These are phyloP conservation scores for Rhagoletis pomonella DNA, from an alignment of 1,140 invertebrate species.

Conservation along the genomic window DNA sequence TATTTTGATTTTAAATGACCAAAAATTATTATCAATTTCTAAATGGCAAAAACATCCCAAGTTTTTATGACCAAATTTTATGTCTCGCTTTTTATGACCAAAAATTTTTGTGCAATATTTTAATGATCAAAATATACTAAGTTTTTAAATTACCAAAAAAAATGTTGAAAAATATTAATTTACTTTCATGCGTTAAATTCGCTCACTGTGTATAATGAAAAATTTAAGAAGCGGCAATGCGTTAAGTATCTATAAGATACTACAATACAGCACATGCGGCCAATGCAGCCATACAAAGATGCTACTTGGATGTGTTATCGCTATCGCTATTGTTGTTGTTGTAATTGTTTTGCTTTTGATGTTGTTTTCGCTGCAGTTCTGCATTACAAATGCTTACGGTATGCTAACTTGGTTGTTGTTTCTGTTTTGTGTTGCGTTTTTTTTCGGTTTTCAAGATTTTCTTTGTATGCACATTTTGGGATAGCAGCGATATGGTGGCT, in stretches of 20 bases:
- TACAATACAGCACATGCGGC: background rate
- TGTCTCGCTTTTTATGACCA: no score
- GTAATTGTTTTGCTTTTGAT: constrained; percentile 22
- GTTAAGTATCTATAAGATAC: constrained; percentile 22
- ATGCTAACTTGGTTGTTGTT: background rate
- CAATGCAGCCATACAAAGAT: constrained; percentile 46
- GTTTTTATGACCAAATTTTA: no score
- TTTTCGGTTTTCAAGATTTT: background rate
- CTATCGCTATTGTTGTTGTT: background rate
- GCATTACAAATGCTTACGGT: constrained; percentile 5
- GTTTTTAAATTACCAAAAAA: no score
- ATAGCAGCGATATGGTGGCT: constrained; percentile 13
- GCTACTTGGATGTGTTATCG: background rate
- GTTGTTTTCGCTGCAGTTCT: constrained; percentile 18
- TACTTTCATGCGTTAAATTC: no score
- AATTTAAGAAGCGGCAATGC: background rate
- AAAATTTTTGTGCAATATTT: no score
- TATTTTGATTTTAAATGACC: no score
- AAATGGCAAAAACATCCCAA: no score
- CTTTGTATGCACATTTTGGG: constrained; percentile 2
- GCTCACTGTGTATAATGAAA: background rate
- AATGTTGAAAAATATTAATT: no score
- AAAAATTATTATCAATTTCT: no score
- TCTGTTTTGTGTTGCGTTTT: background rate
- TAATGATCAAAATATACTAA: no score